Base-by-base conservation (phyloP, 2,888 invertebrate genomes). In the Rotaria magnacalcarata region DNA sequence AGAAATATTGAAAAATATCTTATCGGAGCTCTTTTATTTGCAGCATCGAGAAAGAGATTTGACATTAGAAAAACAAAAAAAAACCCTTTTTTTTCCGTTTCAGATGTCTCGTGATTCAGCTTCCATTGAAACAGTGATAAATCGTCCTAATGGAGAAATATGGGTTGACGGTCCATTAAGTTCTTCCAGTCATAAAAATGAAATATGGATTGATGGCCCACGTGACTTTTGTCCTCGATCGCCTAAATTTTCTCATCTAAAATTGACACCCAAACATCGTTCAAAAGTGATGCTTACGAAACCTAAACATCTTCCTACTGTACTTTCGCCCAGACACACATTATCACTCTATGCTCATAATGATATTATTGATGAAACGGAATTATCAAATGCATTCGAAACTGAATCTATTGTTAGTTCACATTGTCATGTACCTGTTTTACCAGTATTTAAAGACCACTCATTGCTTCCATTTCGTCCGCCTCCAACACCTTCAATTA, bases 161-260 rank as follows among this genome's bases (percentile, higher is more conserved):
- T 80, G 80, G 80, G 80, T 80, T 47, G 80, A 80, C 47, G 80
- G 80, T n/a, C 80, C 80, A 80, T 47, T 80, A n/a, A 43, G 80
- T n/a, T 80, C 80, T n/a, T 47, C 80, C 4, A 11, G 4, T 52
- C 3, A 47, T 67, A 67, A 67, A 24, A 80, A 47, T n/a, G 86
- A 86, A 75, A 58, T 86, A 27, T 86, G 86, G 86, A 85, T 86
- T 8, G 86, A 86, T 84, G 86, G 86, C 56, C 86, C 86, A 56
- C 47, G n/a, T 47, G 24, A 80, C 16, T 47, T 80, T 47, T n/a
- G 8, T 47, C n/a, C 80, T 19, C 47, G n/a, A 24, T 80, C 75
- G n/a, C 41, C 47, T 10, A 80, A 47, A 80, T 24, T 67, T 27
- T 67, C 67, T 34, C 11, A 14, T 27, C 3, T 27, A 14, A 27